These are phyloP conservation scores for Caenorhabditis briggsae DNA, from an alignment of 1,140 invertebrate genomes.

Conservation along the genomic window DNA sequence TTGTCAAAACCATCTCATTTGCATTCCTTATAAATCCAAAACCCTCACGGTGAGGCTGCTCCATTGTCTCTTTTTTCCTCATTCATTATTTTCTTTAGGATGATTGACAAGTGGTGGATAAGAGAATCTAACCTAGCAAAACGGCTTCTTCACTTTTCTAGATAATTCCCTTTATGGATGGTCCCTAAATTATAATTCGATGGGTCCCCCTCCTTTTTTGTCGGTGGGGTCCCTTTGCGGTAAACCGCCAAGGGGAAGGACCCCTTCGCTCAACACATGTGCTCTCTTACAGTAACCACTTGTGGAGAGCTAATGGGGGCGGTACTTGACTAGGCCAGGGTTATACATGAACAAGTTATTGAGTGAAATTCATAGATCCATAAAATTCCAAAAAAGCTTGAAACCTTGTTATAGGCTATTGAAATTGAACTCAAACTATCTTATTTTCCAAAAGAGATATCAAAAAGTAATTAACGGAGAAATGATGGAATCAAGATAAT, in stretches of 20 bases:
- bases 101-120: constrained; percentile 15
- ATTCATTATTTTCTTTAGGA: background rate
- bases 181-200: constrained; percentile 2
- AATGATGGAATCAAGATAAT: too few species aligned
- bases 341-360: too few species aligned
- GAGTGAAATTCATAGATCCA: too few species aligned
- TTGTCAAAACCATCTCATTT: background rate
- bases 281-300: background rate
- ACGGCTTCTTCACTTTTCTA: background rate
- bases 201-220: background rate
- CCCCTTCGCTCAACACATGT: constrained; percentile 9
- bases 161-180: constrained; percentile 11
- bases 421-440: too few species aligned
- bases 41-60: background rate
- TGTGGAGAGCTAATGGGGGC: too few species aligned
- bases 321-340: too few species aligned
- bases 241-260: background rate
- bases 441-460: too few species aligned
- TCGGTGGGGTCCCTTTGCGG: background rate
- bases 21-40: background rate
- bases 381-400: too few species aligned
- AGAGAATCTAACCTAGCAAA: background rate
- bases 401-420: too few species aligned
- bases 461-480: too few species aligned
- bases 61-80: background rate